Evolutionary conservation across 2,113 vertebrate species (phyloP).

Genomic region (Phyllostomus hastatus): DNA sequence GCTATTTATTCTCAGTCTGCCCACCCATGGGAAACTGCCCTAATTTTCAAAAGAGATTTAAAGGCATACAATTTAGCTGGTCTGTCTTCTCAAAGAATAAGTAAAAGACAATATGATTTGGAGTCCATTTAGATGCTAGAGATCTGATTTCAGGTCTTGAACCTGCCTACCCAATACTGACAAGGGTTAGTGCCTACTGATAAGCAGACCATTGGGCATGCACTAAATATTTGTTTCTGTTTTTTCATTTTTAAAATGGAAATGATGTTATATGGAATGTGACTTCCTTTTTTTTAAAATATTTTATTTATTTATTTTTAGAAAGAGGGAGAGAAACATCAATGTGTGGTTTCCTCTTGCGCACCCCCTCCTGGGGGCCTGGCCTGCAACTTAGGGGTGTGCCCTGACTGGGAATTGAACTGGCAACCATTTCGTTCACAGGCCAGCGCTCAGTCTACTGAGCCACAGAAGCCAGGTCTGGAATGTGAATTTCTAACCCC

Average conservation of each 20-base stretch:
- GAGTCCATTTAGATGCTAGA: neutral
- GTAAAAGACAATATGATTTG: neutral
- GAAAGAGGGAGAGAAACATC: no score
- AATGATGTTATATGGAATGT: neutral
- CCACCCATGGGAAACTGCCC: neutral
- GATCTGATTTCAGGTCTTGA: neutral
- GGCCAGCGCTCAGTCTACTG: no score
- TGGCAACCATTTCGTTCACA: no score
- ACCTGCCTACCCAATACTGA: neutral
- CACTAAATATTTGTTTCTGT: neutral
- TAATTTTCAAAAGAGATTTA: neutral
- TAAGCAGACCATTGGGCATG: neutral
- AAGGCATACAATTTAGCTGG: neutral
- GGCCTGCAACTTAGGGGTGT: no score
- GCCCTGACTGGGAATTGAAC: no score
- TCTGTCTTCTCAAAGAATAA: neutral
- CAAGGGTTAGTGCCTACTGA: neutral
- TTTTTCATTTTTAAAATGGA: conserved; percentile 7
- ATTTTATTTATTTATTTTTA: no score
- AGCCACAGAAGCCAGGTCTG: no score
- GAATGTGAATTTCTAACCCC: neutral
- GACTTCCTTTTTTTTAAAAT: neutral
- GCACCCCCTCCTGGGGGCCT: no score
- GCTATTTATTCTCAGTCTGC: neutral
- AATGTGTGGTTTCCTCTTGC: no score